phyloP scores from a whole-genome alignment of 1,140 invertebrate genomes.

The Globodera ellingtonae region DNA sequence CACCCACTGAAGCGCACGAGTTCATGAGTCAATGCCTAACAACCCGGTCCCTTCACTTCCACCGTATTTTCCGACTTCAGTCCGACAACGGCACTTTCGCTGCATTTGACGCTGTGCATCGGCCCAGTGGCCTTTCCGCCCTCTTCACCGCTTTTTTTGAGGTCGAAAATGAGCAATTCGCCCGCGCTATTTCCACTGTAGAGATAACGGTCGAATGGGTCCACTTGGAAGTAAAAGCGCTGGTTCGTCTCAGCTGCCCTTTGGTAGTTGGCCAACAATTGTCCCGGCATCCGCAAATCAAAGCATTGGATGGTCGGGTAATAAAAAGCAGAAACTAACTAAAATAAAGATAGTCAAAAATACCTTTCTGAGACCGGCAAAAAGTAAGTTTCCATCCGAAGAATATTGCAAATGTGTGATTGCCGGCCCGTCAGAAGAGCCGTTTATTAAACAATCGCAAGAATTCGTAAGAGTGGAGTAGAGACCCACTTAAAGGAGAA shows the following conservation, averaged over 20 bases:
- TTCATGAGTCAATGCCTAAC: neutral
- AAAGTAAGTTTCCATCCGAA: conserved; percentile 47
- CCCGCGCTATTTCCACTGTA: conserved; percentile 34
- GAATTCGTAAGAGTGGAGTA: conserved; percentile 42
- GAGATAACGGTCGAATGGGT: conserved; percentile 32
- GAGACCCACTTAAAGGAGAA: conserved; percentile 43
- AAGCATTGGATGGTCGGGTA: conserved; percentile 31
- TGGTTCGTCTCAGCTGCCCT: conserved; percentile 30
- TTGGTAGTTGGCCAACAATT: conserved; percentile 27
- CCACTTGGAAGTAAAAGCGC: conserved; percentile 39
- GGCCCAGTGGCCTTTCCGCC: conserved; percentile 15
- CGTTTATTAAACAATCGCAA: conserved; percentile 44
- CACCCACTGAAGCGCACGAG: no score
- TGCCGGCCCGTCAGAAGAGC: conserved; percentile 16
- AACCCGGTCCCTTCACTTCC: neutral
- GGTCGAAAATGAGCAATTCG: conserved; percentile 33
- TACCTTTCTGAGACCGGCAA: conserved; percentile 37
- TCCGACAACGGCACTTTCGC: conserved; percentile 25
- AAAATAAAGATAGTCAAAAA: conserved; percentile 9
- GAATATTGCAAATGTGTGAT: conserved; percentile 47
- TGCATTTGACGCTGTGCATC: conserved; percentile 18
- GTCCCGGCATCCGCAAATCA: conserved; percentile 32
- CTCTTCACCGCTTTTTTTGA: conserved; percentile 18
- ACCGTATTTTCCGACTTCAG: conserved; percentile 16
- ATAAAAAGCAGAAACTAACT: conserved; percentile 4